Conservation (phyloP, 92 coral and sea anemone species). For the Desmophyllum pertusum region DNA sequence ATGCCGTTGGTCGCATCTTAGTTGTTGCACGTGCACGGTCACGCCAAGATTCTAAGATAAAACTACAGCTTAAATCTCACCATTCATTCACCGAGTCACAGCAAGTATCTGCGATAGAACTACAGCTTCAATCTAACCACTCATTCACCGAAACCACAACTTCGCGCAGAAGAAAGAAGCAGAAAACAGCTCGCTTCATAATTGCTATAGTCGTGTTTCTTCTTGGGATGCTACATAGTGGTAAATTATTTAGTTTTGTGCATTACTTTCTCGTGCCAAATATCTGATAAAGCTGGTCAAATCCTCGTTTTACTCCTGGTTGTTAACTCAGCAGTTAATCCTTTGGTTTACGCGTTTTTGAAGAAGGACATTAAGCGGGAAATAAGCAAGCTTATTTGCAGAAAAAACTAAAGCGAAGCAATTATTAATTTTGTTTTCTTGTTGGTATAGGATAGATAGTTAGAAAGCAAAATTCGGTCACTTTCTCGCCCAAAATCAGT, state of each 20-base stretch:
- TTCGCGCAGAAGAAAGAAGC: slow-evolving; percentile 1
- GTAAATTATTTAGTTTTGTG: neutral
- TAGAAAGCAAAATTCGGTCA: too few relatives aligned
- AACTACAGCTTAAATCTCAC: neutral
- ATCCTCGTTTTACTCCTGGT: neutral
- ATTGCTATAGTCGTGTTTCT: slow-evolving; percentile 10
- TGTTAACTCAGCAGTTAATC: slow-evolving; percentile 3
- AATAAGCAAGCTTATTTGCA: neutral
- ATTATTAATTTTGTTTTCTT: too few relatives aligned
- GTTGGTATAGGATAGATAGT: too few relatives aligned
- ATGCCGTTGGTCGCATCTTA: neutral
- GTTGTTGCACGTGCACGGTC: neutral
- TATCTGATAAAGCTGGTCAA: neutral
- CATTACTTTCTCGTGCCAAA: neutral
- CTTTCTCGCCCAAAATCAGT: too few relatives aligned
- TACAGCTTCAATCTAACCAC: neutral
- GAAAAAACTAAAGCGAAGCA: neutral
- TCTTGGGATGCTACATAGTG: slow-evolving; percentile 8
- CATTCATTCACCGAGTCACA: neutral
- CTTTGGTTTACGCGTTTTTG: slow-evolving; percentile 27
- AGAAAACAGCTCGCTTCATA: neutral
- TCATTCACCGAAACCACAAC: neutral
- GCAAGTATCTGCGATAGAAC: neutral
- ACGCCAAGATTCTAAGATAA: neutral
- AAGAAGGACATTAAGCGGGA: slow-evolving; percentile 1